These are phyloP conservation scores for Danio albolineatus DNA, from an alignment of 2,797 vertebrate genomes.

Conservation along the genomic window DNA sequence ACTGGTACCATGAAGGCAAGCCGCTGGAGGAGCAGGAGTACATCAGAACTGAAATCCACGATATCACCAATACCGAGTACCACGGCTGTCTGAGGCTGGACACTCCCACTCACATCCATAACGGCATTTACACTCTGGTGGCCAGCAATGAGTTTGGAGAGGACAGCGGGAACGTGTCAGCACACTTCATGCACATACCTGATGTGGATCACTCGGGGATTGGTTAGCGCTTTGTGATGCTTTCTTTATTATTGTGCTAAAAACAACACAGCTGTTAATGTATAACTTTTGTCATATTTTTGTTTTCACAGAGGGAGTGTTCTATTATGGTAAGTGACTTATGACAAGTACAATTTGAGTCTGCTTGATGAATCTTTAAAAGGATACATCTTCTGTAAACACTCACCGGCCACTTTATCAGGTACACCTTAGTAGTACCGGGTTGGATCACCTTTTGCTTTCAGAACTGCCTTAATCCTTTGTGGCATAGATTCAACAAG, in stretches of 20 bases:
- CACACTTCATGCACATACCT: slow-evolving; percentile 91
- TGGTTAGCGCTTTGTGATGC: slow-evolving; percentile 29
- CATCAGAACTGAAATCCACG: slow-evolving; percentile 92
- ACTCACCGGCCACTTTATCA: no score
- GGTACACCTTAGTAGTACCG: no score
- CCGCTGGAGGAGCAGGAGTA: slow-evolving; percentile 87
- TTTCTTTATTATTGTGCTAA: not conserved
- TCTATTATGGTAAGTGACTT: slow-evolving; percentile 56
- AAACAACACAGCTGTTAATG: not conserved
- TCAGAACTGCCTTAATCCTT: no score
- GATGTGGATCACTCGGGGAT: slow-evolving; percentile 73
- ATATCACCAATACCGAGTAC: slow-evolving; percentile 86
- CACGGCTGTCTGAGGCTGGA: slow-evolving; percentile 96
- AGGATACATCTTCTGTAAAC: not conserved
- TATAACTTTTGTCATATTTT: slow-evolving; percentile 27
- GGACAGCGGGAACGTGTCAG: slow-evolving; percentile 86
- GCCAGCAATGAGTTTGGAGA: slow-evolving; percentile 89
- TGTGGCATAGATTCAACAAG: no score
- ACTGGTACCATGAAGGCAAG: slow-evolving; percentile 89
- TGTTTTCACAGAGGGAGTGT: slow-evolving; percentile 37
- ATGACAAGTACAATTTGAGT: not conserved
- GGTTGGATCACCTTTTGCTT: no score
- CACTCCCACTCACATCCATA: slow-evolving; percentile 96
- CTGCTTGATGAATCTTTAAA: not conserved
- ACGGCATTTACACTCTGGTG: slow-evolving; percentile 91